Evolutionary conservation across 1,140 invertebrate species (phyloP), one percentile per base, ranked within the genome.

Genomic region (Lethocerus indicus): DNA sequence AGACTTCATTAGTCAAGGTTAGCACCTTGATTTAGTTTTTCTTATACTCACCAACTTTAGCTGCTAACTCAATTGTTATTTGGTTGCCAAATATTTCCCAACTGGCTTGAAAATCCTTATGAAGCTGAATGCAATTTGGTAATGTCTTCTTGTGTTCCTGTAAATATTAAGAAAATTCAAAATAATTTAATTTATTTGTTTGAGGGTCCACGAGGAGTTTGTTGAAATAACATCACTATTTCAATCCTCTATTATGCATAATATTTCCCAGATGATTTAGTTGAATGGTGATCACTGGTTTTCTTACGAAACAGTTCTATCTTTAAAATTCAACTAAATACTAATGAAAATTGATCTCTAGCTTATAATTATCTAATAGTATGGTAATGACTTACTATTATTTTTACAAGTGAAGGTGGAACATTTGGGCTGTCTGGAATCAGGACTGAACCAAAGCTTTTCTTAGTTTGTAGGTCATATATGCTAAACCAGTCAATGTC

Each of bases 81-180:
- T 85, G 79, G n/a, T 79, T 81, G 0, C 87, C 86, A 61, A 89
- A 87, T 3, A 91, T 78, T 61, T 91, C 86, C 88, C 88, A 93
- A 9, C 79, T 78, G 2, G 90, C 71, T 69, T 89, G 86, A 47
- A 82, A 67, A 57, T 85, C 74, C 62, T 78, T 79, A 63, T 91
- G 87, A 5, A 91, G 70, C 64, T 88, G 85, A 55, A 83, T 63
- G 63, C 89, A 92, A 63, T 90, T 87, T 42, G 87, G 85, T 47
- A 90, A 65, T 21, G 72, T 63, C 54, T 74, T 67, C 51, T 67
- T 68, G 53, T 72, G 67, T 14, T 64, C 61, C 67, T 70, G 55
- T 32, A 63, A 65, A 25, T 36, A 55, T 47, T 46, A 50, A 24
- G 36, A n/a, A 48, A 39, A 41, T n/a, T n/a, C n/a, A n/a, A n/a